phyloP scores from a whole-genome alignment of 2,888 invertebrate genomes.

The Selenia dentaria region DNA sequence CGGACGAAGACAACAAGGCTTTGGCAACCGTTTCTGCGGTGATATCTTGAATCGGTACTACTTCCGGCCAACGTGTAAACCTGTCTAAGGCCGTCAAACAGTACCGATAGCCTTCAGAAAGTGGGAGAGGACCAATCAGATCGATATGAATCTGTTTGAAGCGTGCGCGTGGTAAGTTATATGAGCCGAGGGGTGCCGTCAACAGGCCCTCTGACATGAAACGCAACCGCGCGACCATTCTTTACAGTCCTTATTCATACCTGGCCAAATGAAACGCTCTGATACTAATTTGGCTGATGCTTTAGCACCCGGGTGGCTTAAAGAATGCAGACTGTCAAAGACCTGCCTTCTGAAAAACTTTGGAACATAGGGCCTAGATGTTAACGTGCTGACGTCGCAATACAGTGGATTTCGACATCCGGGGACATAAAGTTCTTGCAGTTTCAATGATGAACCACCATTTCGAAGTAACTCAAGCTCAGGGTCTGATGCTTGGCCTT shows the following conservation, averaged over 20 bases:
- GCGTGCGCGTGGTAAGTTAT: conserved; percentile 35
- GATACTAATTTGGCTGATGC: conserved; percentile 37
- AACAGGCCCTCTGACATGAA: conserved; percentile 49
- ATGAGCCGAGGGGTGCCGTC: conserved; percentile 33
- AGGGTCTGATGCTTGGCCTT: conserved; percentile 22
- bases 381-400: conserved; percentile 33
- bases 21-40: no score
- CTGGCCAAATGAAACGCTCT: conserved; percentile 52
- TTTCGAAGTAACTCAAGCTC: conserved; percentile 22
- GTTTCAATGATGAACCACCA: conserved; percentile 1
- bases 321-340: conserved; percentile 35
- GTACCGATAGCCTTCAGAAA: conserved; percentile 26
- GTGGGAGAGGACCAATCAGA: conserved; percentile 28
- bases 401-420: conserved; percentile 25
- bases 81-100: no score
- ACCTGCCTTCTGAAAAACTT: conserved; percentile 24
- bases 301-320: conserved; percentile 36
- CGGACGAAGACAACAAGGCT: no score
- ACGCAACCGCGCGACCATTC: conserved; percentile 44
- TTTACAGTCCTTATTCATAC: conserved; percentile 43
- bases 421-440: conserved; percentile 15
- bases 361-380: conserved; percentile 34
- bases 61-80: conserved; percentile 38
- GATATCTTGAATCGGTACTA: conserved; percentile 40
- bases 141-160: conserved; percentile 34